phyloP scores from a whole-genome alignment of 2,888 invertebrate genomes.

The Cylindroiulus punctatus region DNA sequence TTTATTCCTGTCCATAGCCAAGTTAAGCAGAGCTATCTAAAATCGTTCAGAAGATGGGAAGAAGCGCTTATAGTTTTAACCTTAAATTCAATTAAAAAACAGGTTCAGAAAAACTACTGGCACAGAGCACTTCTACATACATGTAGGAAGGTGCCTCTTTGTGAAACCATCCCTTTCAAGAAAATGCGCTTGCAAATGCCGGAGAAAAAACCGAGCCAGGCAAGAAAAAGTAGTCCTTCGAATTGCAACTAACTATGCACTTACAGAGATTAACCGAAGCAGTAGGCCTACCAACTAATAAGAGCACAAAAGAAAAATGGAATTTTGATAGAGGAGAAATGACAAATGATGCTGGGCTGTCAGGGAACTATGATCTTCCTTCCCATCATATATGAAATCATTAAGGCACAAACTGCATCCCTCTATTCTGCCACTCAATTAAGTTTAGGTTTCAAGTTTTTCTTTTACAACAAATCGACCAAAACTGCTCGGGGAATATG shows the following conservation, averaged over 20 bases:
- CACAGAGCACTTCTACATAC: neutral
- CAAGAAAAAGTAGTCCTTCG: conserved; percentile 48
- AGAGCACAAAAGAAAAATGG: conserved; percentile 56
- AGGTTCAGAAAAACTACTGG: neutral
- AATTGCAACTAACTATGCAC: conserved; percentile 52
- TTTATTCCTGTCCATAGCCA: neutral
- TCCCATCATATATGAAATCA: conserved; percentile 53
- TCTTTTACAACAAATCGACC: conserved; percentile 51
- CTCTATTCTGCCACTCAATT: conserved; percentile 48
- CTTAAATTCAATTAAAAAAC: conserved; percentile 11
- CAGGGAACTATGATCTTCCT: conserved; percentile 54
- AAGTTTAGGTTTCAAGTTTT: conserved; percentile 50
- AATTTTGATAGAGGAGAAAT: conserved; percentile 55
- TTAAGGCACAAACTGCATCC: conserved; percentile 53
- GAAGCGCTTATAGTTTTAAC: neutral
- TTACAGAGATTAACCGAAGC: conserved; percentile 50
- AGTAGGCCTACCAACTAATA: conserved; percentile 52
- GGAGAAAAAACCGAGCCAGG: conserved; percentile 5
- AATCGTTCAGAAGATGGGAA: neutral
- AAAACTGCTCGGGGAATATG: conserved; percentile 54
- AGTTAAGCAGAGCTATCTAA: neutral
- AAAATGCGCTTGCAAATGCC: conserved; percentile 13
- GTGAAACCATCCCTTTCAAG: conserved; percentile 16
- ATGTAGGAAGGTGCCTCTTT: conserved; percentile 32
- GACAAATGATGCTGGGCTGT: conserved; percentile 54